phyloP scores from a whole-genome alignment of 2,113 vertebrate genomes.

The Oriolus oriolus region DNA sequence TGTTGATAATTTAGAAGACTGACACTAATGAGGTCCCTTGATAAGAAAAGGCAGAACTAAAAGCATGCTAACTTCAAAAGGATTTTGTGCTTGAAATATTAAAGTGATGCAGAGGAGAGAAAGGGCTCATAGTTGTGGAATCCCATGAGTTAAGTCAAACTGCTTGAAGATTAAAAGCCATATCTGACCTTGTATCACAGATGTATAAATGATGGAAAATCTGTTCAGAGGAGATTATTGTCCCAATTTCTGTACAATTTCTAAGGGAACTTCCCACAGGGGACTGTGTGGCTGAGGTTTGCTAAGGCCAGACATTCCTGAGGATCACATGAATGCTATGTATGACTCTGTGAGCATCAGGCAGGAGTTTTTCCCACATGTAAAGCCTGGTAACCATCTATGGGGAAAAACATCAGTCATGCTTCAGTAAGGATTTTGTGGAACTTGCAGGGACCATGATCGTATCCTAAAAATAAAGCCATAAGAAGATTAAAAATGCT shows the following conservation, averaged over 20 bases:
- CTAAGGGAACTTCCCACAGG: neutral
- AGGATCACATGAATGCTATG: neutral
- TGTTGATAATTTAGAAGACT: constrained; percentile 4
- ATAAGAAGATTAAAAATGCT: neutral
- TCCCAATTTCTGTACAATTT: neutral
- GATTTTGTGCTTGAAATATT: neutral
- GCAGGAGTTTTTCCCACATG: neutral
- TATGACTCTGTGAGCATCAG: neutral
- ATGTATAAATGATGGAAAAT: neutral
- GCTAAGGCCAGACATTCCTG: neutral
- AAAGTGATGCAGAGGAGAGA: neutral
- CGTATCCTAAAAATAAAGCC: neutral
- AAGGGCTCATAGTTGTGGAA: neutral
- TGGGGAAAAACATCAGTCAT: neutral
- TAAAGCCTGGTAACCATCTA: neutral
- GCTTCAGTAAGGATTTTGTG: neutral
- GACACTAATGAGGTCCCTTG: constrained; percentile 37
- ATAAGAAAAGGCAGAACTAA: constrained; percentile 6
- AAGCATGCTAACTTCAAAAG: constrained; percentile 3
- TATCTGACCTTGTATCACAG: neutral
- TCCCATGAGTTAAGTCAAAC: neutral
- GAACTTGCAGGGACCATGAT: neutral
- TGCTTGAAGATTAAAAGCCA: neutral
- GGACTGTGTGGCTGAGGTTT: neutral
- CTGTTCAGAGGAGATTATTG: neutral